Evolutionary conservation across 2,888 invertebrate genomes (phyloP), one percentile per base, ranked within the genome.

Genomic region (Euspilapteryx auroguttella): DNA sequence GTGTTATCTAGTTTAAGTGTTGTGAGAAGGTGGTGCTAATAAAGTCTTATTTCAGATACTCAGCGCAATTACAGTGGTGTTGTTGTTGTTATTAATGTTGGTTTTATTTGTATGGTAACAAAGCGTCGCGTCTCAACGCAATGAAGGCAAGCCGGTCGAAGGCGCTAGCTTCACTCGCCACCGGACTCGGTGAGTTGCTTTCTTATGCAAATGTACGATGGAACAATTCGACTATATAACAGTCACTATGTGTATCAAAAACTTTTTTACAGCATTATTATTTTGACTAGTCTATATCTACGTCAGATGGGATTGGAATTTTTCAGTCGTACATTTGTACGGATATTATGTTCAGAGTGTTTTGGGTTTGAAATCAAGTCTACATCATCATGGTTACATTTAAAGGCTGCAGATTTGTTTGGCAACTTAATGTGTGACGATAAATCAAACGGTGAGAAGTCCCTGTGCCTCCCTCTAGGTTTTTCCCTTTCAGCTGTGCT

Each of bases 161-260:
- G 77, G 90, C 90, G 78, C 85, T 91, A 79, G 87, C 92, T 78
- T 88, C 92, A 81, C 85, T 94, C 79, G 87, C 90, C 63, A 85
- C 86, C 53, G 87, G 87, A 64, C 86, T 94, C 62, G 94, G 94
- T 94, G 83, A 94, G 94, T 92, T 42, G 31, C 40, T 32, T 38
- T 52, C 49, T 45, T 48, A 40, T 8, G 17, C 17, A 17, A 17
- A 8, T 17, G 17, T 17, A 8, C 17, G 17, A 17, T 17, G 17
- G 17, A 17, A 17, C 17, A 5, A 17, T 17, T 6, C 17, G 33
- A 25, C 22, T n/a, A 29, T 26, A 31, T 30, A 33, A 22, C 29
- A 50, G 43, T 56, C 64, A 52, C 59, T 59, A 56, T 51, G 38
- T 55, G 54, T 51, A 54, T 51, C 42, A 36, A 31, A 33, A 35